A percentile compares a stretch with the other conserved stretches of the same genome.
Evolutionary conservation across 2,888 invertebrate genomes (phyloP).

Genomic region (Ichneumoninae sp.): DNA sequence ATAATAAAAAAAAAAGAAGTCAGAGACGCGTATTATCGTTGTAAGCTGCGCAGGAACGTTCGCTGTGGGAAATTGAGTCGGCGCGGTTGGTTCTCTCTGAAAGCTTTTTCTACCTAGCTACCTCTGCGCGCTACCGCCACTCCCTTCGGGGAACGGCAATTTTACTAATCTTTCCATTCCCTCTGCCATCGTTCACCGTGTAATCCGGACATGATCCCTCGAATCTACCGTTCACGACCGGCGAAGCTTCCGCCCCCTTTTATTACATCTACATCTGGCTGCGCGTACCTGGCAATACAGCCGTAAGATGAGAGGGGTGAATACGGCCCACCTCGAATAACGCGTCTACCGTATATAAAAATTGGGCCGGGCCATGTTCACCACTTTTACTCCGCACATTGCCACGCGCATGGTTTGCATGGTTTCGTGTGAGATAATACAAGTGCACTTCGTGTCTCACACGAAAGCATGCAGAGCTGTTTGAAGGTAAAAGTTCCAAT

Average conservation of each 20-base stretch:
- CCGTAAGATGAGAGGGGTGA: not conserved
- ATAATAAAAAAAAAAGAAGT: not conserved
- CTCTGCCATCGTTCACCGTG: conserved; percentile 50
- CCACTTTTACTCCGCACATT: too few species aligned
- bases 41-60: conserved; percentile 23
- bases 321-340: too few species aligned
- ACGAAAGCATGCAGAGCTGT: too few species aligned
- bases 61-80: conserved; percentile 38
- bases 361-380: too few species aligned
- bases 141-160: conserved; percentile 60
- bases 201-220: conserved; percentile 62
- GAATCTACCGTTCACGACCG: conserved; percentile 47
- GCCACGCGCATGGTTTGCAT: too few species aligned
- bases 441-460: not conserved
- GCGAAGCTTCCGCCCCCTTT: conserved; percentile 11
- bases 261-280: conserved; percentile 36
- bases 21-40: not conserved
- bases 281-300: conserved; percentile 23
- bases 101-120: conserved; percentile 2
- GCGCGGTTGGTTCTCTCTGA: conserved; percentile 20
- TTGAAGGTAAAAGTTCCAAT: too few species aligned
- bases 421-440: not conserved
- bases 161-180: conserved; percentile 70
- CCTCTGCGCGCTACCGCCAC: conserved; percentile 4
- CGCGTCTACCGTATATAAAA: too few species aligned